A percentile compares a stretch with the other conserved stretches of the same genome.
phyloP scores from a whole-genome alignment of 1,140 invertebrate genomes.

The Zaprionus ornatus region DNA sequence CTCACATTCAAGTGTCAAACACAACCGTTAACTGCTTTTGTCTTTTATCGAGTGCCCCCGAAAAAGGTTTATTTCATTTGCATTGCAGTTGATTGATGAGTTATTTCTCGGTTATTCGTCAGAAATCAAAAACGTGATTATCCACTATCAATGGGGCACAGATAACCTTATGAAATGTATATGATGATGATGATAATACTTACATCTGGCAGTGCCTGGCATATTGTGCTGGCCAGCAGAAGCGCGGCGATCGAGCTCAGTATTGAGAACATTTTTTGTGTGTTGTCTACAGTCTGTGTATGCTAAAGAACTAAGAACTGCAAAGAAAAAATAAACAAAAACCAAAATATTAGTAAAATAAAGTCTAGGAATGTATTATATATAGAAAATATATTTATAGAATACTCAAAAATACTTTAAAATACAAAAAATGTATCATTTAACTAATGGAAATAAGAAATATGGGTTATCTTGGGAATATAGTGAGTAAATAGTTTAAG shows the following conservation, averaged over 20 bases:
- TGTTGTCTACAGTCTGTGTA: constrained; percentile 35
- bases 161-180: neutral
- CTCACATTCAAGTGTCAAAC: constrained; percentile 45
- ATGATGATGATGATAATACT: constrained; percentile 43
- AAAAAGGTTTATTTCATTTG: constrained; percentile 51
- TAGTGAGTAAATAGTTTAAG: no score
- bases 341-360: neutral
- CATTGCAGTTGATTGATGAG: constrained; percentile 77
- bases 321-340: constrained; percentile 24
- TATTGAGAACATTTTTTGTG: constrained; percentile 73
- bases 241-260: constrained; percentile 61
- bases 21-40: constrained; percentile 57
- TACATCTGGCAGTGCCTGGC: constrained; percentile 82
- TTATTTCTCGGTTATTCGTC: constrained; percentile 40
- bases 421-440: neutral
- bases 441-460: no score
- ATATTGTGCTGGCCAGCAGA: constrained; percentile 74
- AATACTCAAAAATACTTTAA: neutral
- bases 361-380: neutral
- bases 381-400: neutral
- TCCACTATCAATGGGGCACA: neutral
- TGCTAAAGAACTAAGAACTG: constrained; percentile 64
- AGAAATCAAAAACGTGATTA: constrained; percentile 47
- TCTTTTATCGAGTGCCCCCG: constrained; percentile 50
- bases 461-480: no score